A percentile compares a stretch with the other conserved stretches of the same genome.
These are phyloP conservation scores for Tuberolachnus salignus DNA, from an alignment of 2,888 invertebrate genomes.

Conservation along the genomic window DNA sequence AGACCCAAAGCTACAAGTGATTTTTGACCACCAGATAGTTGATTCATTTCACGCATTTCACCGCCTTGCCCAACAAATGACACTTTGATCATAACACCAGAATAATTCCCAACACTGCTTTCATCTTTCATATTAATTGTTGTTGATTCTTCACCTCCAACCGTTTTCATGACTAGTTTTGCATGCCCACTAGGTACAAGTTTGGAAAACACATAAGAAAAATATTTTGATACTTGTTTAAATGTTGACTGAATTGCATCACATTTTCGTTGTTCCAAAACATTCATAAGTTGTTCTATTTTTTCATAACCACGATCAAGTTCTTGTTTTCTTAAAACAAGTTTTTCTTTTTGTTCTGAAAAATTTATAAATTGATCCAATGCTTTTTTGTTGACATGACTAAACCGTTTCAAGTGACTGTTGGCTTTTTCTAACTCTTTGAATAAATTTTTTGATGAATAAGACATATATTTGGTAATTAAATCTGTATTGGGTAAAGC, in stretches of 20 bases:
- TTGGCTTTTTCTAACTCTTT: conserved; percentile 97
- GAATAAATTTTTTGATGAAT: conserved; percentile 81
- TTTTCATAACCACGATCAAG: conserved; percentile 90
- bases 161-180: conserved; percentile 88
- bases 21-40: conserved; percentile 98
- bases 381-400: conserved; percentile 99
- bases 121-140: conserved; percentile 62
- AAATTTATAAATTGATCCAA: conserved; percentile 98
- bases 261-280: conserved; percentile 92
- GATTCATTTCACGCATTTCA: conserved; percentile 99
- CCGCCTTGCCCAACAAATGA: conserved; percentile 59
- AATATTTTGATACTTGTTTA: conserved; percentile 96
- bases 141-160: conserved; percentile 71
- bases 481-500: conserved; percentile 92
- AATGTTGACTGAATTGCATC: conserved; percentile 99
- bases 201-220: conserved; percentile 97
- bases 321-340: conserved; percentile 94
- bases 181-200: conserved; percentile 94
- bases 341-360: conserved; percentile 97
- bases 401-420: conserved; percentile 95
- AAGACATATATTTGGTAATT: conserved; percentile 75
- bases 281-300: conserved; percentile 91
- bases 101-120: conserved; percentile 67
- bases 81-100: conserved; percentile 62
- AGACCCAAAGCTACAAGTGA: conserved; percentile 95